A percentile compares a stretch with the other conserved stretches of the same genome.
These are phyloP conservation scores for Tachypleus tridentatus DNA, from an alignment of 1,140 invertebrate genomes.

Conservation along the genomic window DNA sequence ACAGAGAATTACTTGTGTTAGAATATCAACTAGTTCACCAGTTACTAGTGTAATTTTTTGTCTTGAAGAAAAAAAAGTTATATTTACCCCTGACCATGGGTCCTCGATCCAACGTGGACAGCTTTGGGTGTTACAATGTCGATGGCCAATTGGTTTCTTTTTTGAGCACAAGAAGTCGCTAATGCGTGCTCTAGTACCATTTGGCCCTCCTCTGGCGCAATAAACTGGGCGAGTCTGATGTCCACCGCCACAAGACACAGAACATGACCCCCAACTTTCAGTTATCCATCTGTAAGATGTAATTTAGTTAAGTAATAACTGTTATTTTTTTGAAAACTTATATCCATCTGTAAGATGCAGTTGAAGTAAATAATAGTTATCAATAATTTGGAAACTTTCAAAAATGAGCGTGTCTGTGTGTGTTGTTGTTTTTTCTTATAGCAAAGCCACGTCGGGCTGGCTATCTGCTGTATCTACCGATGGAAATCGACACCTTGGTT, in stretches of 20 bases:
- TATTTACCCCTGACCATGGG: constrained; percentile 72
- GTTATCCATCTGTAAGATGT: constrained; percentile 60
- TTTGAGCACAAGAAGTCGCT: constrained; percentile 39
- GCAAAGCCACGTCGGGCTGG: too few species aligned
- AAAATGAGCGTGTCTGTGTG: too few species aligned
- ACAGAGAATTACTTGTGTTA: neutral
- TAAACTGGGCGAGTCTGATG: constrained; percentile 57
- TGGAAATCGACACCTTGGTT: too few species aligned
- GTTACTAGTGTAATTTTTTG: neutral
- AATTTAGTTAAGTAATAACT: too few species aligned
- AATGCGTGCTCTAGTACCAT: constrained; percentile 54
- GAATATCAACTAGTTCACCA: neutral
- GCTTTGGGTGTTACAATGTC: constrained; percentile 63
- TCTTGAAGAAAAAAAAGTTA: neutral
- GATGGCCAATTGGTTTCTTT: constrained; percentile 60
- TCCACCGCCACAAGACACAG: constrained; percentile 67
- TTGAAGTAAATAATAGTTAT: neutral
- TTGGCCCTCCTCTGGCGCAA: constrained; percentile 51
- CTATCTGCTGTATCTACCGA: too few species aligned
- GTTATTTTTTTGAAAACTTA: neutral
- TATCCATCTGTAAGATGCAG: neutral
- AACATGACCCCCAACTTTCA: constrained; percentile 75
- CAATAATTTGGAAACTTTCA: constrained; percentile 24
- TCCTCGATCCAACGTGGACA: constrained; percentile 71
- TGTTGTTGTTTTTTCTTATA: too few species aligned